Base-by-base conservation (phyloP, 2,888 invertebrate species). In the Leptothorax acervorum region DNA sequence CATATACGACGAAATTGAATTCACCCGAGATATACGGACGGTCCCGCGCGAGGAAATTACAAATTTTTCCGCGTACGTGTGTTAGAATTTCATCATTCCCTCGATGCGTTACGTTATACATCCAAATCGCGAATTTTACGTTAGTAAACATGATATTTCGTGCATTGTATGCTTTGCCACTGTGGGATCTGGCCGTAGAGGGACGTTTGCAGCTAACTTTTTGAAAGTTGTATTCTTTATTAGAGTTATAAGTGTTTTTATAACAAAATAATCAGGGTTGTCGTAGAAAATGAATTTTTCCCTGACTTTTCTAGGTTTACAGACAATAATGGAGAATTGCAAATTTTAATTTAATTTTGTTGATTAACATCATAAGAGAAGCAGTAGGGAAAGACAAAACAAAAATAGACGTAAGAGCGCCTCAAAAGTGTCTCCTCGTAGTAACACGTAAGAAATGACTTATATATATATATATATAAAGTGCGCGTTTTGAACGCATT, bases 1-100 rank as follows among this genome's bases (percentile, higher is more conserved):
- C 79, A 81, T 81, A 81, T 81, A 81, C 39, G 79, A 48, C 39
- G 18, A 51, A 73, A 81, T 81, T 81, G 79, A 81, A 73, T 81
- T 81, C 60, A 60, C 79, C n/a, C 73, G 79, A 51, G 79, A 62
- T 81, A 62, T 81, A 62, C 60, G 48, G 23, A 18, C 79, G 55
- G 39, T 71, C 39, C 70, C 79, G 39, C 3, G 73, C 73, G 73
- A 81, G 79, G 28, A 73, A 81, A 81, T 81, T 73, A 73, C 60
- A 81, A 68, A 81, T 71, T 81, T 81, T 81, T 81, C 79, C 73
- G 48, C 79, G 71, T 60, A 71, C 79, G 60, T 48, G 78, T 18
- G 18, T 81, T 51, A 73, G 79, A 81, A 81, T 73, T 48, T 48
- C 79, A 48, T 73, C 48, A 48, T 71, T 60, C 48, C 18, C 45